Evolutionary conservation across 1,140 invertebrate species (phyloP), one percentile per base, ranked within the genome.

Genomic region (Cylas formicarius): DNA sequence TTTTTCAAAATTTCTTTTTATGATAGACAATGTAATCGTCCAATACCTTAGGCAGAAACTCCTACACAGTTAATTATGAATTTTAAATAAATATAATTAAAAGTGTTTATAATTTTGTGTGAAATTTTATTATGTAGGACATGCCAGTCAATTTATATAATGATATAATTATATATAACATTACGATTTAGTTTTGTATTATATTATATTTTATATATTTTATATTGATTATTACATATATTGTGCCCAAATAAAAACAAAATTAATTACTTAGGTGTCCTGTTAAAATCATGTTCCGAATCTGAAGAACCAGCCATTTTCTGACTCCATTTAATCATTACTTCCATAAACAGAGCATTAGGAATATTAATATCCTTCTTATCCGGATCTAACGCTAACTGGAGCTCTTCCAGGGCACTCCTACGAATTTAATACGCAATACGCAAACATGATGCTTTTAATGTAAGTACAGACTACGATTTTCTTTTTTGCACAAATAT

Each of bases 321-420:
- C 23, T 46, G 31, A 28, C 44, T 43, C 53, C 53, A 56, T 14
- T 44, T 19, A 28, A 28, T 38, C 38, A 53, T 53, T 13, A 53
- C 40, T 40, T 49, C 26, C 17, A 32, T 37, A 40, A 53, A 56
- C 11, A 27, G 35, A 14, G 41, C 44, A 26, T 39, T 36, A n/a
- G 9, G 36, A 8, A 56, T 40, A 14, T 27, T 10, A 13, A 40
- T 24, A 42, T 56, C 27, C 24, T 31, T 35, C 22, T 34, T 35
- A 11, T 48, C 26, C 8, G 53, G 53, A 42, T 56, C 53, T 29
- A 56, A 50, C 31, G 29, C 32, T n/a, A n/a, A 2, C 45, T 31
- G 27, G 14, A 56, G 43, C 16, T 36, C 32, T 11, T 53, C 47
- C 22, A 56, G 38, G 38, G 48, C 51, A 34, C 35, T 33, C 39